Percentiles rank a stretch among this genome's conserved stretches.
Evolutionary conservation across 1,140 invertebrate species (phyloP).

Genomic region (Pentalonia nigronervosa): DNA sequence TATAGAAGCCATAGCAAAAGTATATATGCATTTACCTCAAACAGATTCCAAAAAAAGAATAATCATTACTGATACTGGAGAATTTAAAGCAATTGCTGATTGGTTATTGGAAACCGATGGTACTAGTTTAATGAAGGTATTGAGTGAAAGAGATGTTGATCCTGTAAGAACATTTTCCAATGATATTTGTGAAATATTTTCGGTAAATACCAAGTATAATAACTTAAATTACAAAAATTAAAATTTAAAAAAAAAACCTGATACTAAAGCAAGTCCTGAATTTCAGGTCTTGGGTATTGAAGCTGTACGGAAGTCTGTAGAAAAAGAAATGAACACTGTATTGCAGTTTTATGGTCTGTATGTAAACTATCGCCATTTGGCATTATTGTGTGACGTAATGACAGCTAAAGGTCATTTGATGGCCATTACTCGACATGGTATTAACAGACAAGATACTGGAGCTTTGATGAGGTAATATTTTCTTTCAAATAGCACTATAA

Average conservation of each 20-base stretch:
- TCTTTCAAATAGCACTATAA: neutral
- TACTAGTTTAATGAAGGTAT: constrained; percentile 96
- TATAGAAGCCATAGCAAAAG: constrained; percentile 90
- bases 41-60: constrained; percentile 98
- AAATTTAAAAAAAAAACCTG: constrained; percentile 16
- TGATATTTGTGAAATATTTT: constrained; percentile 99
- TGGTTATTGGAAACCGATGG: constrained; percentile 99
- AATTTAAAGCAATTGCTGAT: constrained; percentile 97
- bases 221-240: neutral
- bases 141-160: constrained; percentile 97
- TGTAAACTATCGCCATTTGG: constrained; percentile 99
- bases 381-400: constrained; percentile 99
- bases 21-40: constrained; percentile 99
- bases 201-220: constrained; percentile 67
- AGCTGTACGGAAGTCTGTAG: constrained; percentile 98
- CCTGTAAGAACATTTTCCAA: constrained; percentile 96
- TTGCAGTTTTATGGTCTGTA: constrained; percentile 99
- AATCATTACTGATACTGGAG: constrained; percentile 95
- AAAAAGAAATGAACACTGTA: constrained; percentile 99
- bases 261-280: constrained; percentile 49
- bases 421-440: constrained; percentile 99
- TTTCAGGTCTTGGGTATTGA: constrained; percentile 94
- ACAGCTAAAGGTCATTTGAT: constrained; percentile 99
- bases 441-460: constrained; percentile 99
- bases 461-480: constrained; percentile 87